Conservation (phyloP, 92 coral and sea anemone species). For the Phenganax marumi region DNA sequence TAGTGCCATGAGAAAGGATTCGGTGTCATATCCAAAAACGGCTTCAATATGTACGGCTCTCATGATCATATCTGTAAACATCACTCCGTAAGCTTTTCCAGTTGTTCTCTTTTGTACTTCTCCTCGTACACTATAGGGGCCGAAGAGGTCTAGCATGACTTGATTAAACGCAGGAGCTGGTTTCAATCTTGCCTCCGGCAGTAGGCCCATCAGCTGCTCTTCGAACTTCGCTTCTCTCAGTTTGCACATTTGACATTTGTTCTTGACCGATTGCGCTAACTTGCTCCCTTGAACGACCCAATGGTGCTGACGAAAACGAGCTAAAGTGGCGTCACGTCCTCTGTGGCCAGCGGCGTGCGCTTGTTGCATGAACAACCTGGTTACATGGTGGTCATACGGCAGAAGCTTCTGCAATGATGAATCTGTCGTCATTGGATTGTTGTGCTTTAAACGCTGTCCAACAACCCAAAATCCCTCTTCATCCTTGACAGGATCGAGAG, state of each 20-base stretch:
- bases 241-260: conserved; percentile 61
- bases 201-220: conserved; percentile 52
- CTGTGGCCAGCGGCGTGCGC: conserved; percentile 51
- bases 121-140: conserved; percentile 42
- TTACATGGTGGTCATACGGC: conserved; percentile 54
- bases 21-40: conserved; percentile 62
- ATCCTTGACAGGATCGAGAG: background rate
- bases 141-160: too few relatives aligned
- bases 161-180: conserved; percentile 62
- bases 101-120: conserved; percentile 60
- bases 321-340: conserved; percentile 62
- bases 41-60: conserved; percentile 68
- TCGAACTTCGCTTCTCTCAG: conserved; percentile 39
- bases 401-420: conserved; percentile 57
- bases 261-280: conserved; percentile 57
- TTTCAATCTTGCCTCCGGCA: conserved; percentile 57
- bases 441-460: conserved; percentile 45
- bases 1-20: conserved; percentile 59
- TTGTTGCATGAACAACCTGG: conserved; percentile 59
- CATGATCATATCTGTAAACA: conserved; percentile 58
- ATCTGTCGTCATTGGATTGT: conserved; percentile 60
- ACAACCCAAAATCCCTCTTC: conserved; percentile 60
- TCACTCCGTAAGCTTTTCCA: conserved; percentile 63
- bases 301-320: conserved; percentile 44
- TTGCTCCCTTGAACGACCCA: conserved; percentile 66